These are phyloP conservation scores for Leptinotarsa juncta DNA, from an alignment of 2,888 invertebrate genomes.

Conservation along the genomic window DNA sequence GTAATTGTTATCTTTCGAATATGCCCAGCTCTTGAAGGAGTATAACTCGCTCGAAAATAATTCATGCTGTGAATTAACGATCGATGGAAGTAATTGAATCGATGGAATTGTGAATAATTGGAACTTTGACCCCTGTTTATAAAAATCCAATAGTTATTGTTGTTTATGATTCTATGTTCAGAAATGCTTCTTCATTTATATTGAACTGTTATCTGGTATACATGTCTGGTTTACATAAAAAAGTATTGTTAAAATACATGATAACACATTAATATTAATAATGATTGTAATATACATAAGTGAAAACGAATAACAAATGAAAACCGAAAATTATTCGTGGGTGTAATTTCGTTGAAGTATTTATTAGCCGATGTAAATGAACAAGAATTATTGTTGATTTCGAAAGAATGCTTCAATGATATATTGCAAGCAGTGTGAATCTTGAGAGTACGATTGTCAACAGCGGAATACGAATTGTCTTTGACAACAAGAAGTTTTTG, in stretches of 20 bases:
- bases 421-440: background rate
- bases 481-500: no score
- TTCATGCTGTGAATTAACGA: constrained; percentile 6
- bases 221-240: constrained; percentile 19
- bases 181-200: constrained; percentile 15
- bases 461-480: no score
- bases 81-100: constrained; percentile 10
- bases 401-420: constrained; percentile 4
- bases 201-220: constrained; percentile 15
- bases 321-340: constrained; percentile 19
- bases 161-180: constrained; percentile 14
- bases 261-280: constrained; percentile 20
- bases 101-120: constrained; percentile 12
- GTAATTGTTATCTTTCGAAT: constrained; percentile 11
- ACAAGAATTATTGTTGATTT: constrained; percentile 10
- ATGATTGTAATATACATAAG: constrained; percentile 7
- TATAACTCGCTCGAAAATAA: constrained; percentile 4
- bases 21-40: background rate
- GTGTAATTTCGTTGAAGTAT: constrained; percentile 14
- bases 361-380: constrained; percentile 16
- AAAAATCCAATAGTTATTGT: constrained; percentile 11
- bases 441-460: background rate
- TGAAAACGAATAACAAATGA: constrained; percentile 13
- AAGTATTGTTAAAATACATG: constrained; percentile 18
- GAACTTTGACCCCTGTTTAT: constrained; percentile 18